Evolutionary conservation across 2,888 invertebrate genomes (phyloP), one percentile per base, ranked within the genome.

Genomic region (Chesias legatella): DNA sequence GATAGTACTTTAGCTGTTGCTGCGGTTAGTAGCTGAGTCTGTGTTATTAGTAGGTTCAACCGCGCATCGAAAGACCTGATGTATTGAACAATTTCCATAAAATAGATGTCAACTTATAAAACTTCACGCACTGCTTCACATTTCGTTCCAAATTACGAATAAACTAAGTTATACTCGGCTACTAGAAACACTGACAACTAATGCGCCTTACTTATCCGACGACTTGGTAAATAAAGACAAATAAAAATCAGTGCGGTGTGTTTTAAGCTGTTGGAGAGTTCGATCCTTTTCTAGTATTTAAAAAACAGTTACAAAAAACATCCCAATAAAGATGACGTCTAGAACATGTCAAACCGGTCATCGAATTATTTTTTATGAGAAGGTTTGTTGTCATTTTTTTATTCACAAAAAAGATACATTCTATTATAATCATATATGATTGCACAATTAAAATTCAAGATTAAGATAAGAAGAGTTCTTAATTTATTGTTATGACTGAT

Each of bases 1-100:
- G 2, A 34, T 34, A 24, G 28, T 24, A 34, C 40, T 25, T 49
- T 35, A 30, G 9, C 10, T 10, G 17, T 20, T 6, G 39, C 41
- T 35, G 35, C 38, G 25, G 56, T 52, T 40, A 58, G 56, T 59
- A 55, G 45, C 48, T 50, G 43, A 37, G 48, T 50, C 46, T 37
- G 54, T 56, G 58, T 58, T 61, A 69, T 67, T 67, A 71, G 64
- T 51, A 43, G 26, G 59, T 38, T 51, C 56, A 61, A 50, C 65
- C 62, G 60, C 58, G 63, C 56, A 56, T 60, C 47, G 42, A 38
- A 49, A 53, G 61, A 53, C 60, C 53, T 53, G 58, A n/a, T 17
- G 13, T 17, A 17, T 17, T 3, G 13, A 17, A 2, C 13, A 17
- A 17, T 17, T 3, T 3, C 5, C 13, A 17, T 17, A 17, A 17